Evolutionary conservation across 2,888 invertebrate species (phyloP), one percentile per base, ranked within the genome.

Genomic region (Brachynemurus nebulosus): DNA sequence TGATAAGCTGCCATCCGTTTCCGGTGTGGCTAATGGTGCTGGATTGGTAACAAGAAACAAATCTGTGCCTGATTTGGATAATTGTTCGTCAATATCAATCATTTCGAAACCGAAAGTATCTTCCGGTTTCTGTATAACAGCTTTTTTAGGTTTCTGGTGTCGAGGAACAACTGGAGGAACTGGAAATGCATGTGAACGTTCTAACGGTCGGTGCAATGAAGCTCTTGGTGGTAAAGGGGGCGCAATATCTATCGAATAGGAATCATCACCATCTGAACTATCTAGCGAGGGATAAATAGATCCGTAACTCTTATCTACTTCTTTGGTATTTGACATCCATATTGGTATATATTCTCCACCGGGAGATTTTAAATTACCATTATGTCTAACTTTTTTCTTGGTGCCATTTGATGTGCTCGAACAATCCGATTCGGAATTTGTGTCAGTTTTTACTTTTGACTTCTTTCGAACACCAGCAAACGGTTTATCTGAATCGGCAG

Each of bases 101-200:
- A 88, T 74, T 61, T 88, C 88, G 60, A 86, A 88, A 51, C 78
- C 80, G 59, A 88, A 88, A 38, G 81, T 78, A 59, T 86, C 86
- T 59, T 86, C 84, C 14, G 74, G 73, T 48, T 72, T 67, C 34
- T 77, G 77, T 49, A 71, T 70, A 8, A 21, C 19, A 17, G 18
- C 2, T 38, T 37, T 75, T 61, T 77, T 78, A 49, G 78, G 77
- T 63, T 81, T 80, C 55, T 78, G 70, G 55, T 78, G 75, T 47
- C 78, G 65, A 36, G 74, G 74, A 53, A 84, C 74, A 59, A 76
- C 74, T 2, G 85, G 83, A 17, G 84, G 84, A 68, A 55, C 45
- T 35, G 45, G 49, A 27, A 49, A 47, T 7, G 69, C 56, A 53
- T 67, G 68, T 1, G 76, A 78, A 50, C 85, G 69, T 57, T 88